Evolutionary conservation across 2,113 vertebrate species (phyloP), one percentile per base, ranked within the genome.

Genomic region (Eira barbara): DNA sequence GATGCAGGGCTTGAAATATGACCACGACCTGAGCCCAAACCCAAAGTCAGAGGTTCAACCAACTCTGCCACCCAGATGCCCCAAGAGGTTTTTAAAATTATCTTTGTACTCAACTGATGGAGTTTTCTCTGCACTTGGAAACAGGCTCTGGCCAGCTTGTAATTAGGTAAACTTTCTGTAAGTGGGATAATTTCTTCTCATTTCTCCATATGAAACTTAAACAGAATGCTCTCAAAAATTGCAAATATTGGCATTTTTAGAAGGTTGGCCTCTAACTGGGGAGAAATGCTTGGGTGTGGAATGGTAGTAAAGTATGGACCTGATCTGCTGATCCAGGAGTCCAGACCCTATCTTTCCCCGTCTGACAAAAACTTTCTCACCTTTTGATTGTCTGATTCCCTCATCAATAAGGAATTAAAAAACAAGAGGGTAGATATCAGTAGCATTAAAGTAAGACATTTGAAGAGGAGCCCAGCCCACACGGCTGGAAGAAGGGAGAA

Each of bases 51-150:
- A 69, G 17, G 18, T n/a, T 69, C 67, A 69, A 36, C 34, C 8
- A 20, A 69, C 67, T 69, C 17, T 34, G 17, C 34, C 18, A 1
- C 7, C 34, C 8, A 69, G 34, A 34, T 15, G 5, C 67, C 18
- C 67, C 17, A 36, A 21, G 8, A 69, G 8, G 34, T 69, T 36
- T 69, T 69, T 36, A 36, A 76, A 92, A 93, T 63, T 65, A 76
- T 82, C 81, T 95, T 85, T 96, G 36, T 87, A 85, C n/a, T 95
- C 4, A n/a, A 95, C 7, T 96, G 31, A 45, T 0, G 25, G 18
- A 83, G 63, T 80, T 92, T 96, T 49, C 45, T 87, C 21, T 93
- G 86, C 34, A 80, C 39, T 80, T 79, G 65, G 84, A 97, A 97
- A 65, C 12, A 67, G 36, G 47, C 45, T 74, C 23, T 80, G 27